These are phyloP conservation scores for Drosophila bocqueti DNA, from an alignment of 1,140 invertebrate genomes.

Conservation along the genomic window DNA sequence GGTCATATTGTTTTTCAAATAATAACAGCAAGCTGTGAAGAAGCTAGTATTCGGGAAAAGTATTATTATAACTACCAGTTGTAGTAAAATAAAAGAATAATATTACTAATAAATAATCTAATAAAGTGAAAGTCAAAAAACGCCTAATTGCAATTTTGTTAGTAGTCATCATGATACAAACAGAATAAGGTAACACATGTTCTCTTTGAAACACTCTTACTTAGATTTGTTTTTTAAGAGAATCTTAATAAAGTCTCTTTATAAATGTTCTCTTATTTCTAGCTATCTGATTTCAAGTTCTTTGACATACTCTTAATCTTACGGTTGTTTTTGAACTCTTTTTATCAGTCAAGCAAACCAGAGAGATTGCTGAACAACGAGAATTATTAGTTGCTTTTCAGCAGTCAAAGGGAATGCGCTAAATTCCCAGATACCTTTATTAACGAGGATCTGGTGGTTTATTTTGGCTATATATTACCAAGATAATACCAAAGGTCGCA, in stretches of 20 bases:
- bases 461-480: not conserved
- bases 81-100: too few species aligned
- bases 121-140: too few species aligned
- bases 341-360: not conserved
- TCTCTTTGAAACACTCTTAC: too few species aligned
- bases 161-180: not conserved
- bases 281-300: not conserved
- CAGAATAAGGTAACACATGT: not conserved
- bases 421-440: not conserved
- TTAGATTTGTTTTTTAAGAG: not conserved
- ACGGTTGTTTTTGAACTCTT: not conserved
- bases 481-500: not conserved
- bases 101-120: too few species aligned
- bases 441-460: not conserved
- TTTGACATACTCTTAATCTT: not conserved
- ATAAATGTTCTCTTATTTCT: not conserved
- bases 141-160: too few species aligned
- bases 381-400: conserved; percentile 10
- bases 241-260: not conserved
- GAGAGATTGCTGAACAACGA: not conserved
- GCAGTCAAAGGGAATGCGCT: not conserved
- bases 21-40: conserved; percentile 20
- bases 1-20: too few species aligned
- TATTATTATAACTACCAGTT: not conserved
- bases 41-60: not conserved